Conservation (phyloP, 2,797 vertebrate genomes). For the Propithecus perrieri region DNA sequence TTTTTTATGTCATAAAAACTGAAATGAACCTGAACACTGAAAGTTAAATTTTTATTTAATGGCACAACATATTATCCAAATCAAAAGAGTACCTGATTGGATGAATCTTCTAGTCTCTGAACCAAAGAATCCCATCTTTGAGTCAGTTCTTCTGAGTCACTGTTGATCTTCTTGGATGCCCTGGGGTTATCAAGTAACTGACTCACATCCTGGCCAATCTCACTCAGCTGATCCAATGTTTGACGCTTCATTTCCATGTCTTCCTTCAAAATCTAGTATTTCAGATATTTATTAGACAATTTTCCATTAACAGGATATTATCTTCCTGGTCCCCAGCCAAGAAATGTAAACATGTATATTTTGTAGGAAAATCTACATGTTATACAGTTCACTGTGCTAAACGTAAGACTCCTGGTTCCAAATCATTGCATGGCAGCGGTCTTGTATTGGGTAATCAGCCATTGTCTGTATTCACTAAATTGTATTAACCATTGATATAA, state of each 20-base stretch:
- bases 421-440: neutral
- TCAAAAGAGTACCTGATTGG: conserved; percentile 91
- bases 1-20: neutral
- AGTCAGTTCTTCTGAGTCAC: conserved; percentile 93
- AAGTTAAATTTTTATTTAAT: neutral
- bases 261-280: conserved; percentile 90
- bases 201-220: conserved; percentile 93
- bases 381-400: neutral
- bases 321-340: neutral
- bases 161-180: conserved; percentile 88
- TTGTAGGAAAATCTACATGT: neutral
- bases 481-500: neutral
- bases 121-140: conserved; percentile 97
- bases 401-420: neutral
- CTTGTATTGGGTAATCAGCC: neutral
- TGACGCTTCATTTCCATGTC: conserved; percentile 96
- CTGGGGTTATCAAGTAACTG: conserved; percentile 89
- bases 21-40: neutral
- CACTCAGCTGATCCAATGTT: conserved; percentile 92
- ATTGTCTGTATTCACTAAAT: neutral
- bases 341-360: neutral
- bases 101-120: conserved; percentile 96
- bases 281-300: conserved; percentile 56
- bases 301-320: neutral
- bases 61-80: neutral